Base-by-base conservation (phyloP, 2,113 vertebrate species). In the Pterophyllum scalare region DNA sequence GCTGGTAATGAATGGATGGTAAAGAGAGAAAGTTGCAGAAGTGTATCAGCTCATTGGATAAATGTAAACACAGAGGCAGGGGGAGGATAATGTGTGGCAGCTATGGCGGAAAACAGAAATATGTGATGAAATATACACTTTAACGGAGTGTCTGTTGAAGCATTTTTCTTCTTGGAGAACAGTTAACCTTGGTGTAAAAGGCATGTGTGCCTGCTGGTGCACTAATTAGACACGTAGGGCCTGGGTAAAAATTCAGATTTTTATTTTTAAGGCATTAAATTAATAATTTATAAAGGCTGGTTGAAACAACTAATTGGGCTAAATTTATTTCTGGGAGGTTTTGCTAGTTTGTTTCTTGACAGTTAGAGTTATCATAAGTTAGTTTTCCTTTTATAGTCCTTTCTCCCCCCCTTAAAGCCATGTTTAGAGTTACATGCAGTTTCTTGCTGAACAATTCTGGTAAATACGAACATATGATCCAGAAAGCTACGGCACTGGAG, bases 1-100 rank as follows among this genome's bases (percentile, higher is more conserved):
- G 46, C 52, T 54, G 26, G 46, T 72, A 72, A 72, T 72, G 67
- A 72, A 72, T 72, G 46, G 46, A 54, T 54, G 67, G 54, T 54
- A 54, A 19, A 72, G 67, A n/a, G 11, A 72, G 46, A 72, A 31
- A 72, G 10, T 52, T 52, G 65, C 17, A 70, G 43, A 54, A 52
- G 65, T 72, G 67, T 54, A 54, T 31, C 46, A 54, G 46, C 67
- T 70, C 43, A 20, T 70, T 70, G 65, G 43, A 72, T 52, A 26
- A 72, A 72, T 72, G 26, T 72, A 72, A 72, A 72, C 17, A 54
- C 46, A 54, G 67, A 31, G 26, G 31, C 0, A 19, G 26, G 28
- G 11, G 67, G 46, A 49, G 67, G 67, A 72, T 52, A 54, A 54
- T 54, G 26, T 72, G 24, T 33, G 31, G 19, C 67, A 72, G 65